Conservation (phyloP, 2,888 invertebrate species). For the Leucoma salicis region DNA sequence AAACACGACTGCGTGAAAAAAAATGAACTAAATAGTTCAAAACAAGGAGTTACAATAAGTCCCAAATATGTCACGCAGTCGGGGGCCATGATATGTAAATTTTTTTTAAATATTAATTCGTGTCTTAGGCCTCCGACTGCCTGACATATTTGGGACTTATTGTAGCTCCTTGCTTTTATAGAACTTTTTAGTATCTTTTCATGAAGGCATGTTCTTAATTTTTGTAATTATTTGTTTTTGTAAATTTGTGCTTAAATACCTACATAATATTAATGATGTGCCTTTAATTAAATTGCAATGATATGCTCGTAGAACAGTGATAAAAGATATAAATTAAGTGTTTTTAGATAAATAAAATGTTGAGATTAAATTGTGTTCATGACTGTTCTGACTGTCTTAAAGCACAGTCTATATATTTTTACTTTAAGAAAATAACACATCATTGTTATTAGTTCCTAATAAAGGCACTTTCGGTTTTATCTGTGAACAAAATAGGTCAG, state of each 20-base stretch:
- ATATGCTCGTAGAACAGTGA: background rate
- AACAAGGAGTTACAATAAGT: constrained; percentile 16
- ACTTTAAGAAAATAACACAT: background rate
- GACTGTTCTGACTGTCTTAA: background rate
- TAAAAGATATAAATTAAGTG: background rate
- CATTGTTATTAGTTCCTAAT: background rate
- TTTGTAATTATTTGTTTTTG: constrained; percentile 1
- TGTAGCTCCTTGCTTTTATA: constrained; percentile 11
- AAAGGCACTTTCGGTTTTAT: background rate
- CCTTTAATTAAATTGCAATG: background rate
- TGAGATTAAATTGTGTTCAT: background rate
- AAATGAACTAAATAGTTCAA: background rate
- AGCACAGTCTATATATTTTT: too few species aligned
- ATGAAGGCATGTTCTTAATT: constrained; percentile 1
- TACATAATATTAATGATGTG: constrained; percentile 3
- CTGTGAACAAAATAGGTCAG: background rate
- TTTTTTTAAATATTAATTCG: constrained; percentile 1
- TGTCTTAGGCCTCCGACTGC: constrained; percentile 12
- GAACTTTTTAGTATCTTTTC: constrained; percentile 2
- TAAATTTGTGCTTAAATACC: constrained; percentile 3
- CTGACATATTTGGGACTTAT: constrained; percentile 15
- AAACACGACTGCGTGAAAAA: constrained; percentile 15
- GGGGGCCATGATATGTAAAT: constrained; percentile 6
- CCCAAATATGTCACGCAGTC: constrained; percentile 16
- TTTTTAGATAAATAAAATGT: background rate